Percentiles rank a stretch among this genome's conserved stretches.
These are phyloP conservation scores for Brachypteracias leptosomus DNA, from an alignment of 2,113 vertebrate species.

Conservation along the genomic window DNA sequence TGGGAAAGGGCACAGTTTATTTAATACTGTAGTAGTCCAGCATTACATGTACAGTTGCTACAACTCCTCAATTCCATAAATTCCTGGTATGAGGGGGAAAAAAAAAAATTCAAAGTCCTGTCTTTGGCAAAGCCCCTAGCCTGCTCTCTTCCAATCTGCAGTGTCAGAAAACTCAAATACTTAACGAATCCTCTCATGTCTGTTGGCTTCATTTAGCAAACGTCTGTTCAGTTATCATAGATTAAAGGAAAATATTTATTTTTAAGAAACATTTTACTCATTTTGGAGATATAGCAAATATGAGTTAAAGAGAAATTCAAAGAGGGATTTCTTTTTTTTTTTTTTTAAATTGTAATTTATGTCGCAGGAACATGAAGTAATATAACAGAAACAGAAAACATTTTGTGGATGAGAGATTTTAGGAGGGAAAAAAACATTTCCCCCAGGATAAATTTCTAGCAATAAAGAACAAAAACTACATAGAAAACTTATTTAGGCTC, in stretches of 20 bases:
- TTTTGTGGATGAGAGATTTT: conserved; percentile 19
- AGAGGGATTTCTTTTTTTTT: not conserved
- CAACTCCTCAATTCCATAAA: not conserved
- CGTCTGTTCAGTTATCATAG: conserved; percentile 57
- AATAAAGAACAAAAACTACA: conserved; percentile 2
- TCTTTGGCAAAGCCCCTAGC: conserved; percentile 40
- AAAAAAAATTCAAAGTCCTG: not conserved
- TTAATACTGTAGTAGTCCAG: not conserved
- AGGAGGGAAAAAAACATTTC: not conserved
- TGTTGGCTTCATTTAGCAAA: conserved; percentile 59
- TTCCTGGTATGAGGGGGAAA: not conserved
- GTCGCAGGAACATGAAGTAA: not conserved
- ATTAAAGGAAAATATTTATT: conserved; percentile 65
- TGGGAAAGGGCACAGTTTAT: not conserved
- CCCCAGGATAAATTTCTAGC: not conserved
- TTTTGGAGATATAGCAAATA: conserved; percentile 15
- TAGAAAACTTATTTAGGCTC: not conserved
- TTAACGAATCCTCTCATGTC: conserved; percentile 60
- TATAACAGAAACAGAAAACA: not conserved
- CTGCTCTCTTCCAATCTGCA: conserved; percentile 61
- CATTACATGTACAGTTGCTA: not conserved
- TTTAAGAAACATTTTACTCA: not conserved
- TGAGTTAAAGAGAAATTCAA: conserved; percentile 15
- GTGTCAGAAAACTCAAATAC: conserved; percentile 65
- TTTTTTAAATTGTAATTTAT: not conserved